Evolutionary conservation across 2,113 vertebrate species (phyloP), one percentile per base, ranked within the genome.

Genomic region (Apodemus sylvaticus): DNA sequence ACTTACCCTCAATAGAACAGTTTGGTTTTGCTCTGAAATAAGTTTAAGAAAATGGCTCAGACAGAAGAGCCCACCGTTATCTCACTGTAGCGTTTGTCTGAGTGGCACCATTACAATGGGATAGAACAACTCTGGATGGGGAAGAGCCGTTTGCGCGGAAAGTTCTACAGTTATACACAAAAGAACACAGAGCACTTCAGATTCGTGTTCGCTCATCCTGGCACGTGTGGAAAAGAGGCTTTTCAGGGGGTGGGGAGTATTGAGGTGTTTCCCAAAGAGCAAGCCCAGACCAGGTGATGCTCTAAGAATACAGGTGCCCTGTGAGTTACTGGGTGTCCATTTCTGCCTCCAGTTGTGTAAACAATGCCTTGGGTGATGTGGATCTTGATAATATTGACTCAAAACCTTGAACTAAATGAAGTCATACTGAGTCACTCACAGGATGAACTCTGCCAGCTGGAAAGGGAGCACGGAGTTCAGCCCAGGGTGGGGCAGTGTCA

Each of bases 351-450:
- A 22, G 20, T 29, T 73, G 0, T 39, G 29, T 17, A 60, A 94
- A 86, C 34, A 66, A 55, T 83, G 26, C 76, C 93, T 8, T 7
- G 13, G 24, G 79, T 36, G 22, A 85, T 53, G 68, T 53, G 19
- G 14, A 68, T 77, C 62, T 77, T 86, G 66, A 94, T 91, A 91
- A 92, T 48, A 74, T 14, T 74, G 82, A 93, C 51, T 89, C 70
- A 76, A 64, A 91, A 48, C 5, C 22, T 26, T 94, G 92, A 91
- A 78, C 78, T 82, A 93, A 95, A 94, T 97, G 89, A 94, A 19
- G 48, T 94, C 93, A 95, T 31, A 13, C 51, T 92, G 88, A 96
- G 91, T 97, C 96, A 97, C 89, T 13, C 29, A 3, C 39, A 86
- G 76, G 62, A 45, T 0, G 3, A 19, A 79, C n/a, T 74, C 71